Base-by-base conservation (phyloP, 2,113 vertebrate genomes). In the Mesembrinibis cayennensis region DNA sequence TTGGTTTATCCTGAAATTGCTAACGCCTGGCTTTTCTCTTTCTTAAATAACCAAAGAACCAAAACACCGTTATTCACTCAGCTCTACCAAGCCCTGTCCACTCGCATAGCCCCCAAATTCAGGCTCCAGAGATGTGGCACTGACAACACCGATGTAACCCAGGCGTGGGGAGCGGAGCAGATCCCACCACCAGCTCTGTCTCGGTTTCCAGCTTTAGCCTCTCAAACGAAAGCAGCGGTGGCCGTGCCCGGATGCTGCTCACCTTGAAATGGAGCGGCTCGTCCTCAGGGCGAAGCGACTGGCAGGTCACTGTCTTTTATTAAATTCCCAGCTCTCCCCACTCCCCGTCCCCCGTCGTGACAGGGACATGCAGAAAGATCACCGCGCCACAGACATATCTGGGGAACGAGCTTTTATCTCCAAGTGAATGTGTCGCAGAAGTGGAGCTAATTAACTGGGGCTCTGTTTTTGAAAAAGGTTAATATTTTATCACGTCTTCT, bases 401-500 rank as follows among this genome's bases (percentile, higher is more conserved):
- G 50, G 52, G 87, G 72, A 97, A 90, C 0, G 1, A 95, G 87
- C 95, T 89, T 95, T 93, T 95, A 94, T 95, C 96, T 94, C 79
- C 0, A 20, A 65, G 89, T 83, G 78, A 95, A 88, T 11, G 71
- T 91, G 82, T 93, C 58, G 6, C 50, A 62, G 61, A 94, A 95
- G 81, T 77, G 69, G 62, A 96, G 89, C 93, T 96, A 93, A 96
- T 96, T 97, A 97, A 94, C 93, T 79, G 53, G 80, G 79, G 59
- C 65, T 96, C 94, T 73, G 90, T 79, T 97, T 97, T 88, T 87
- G 80, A 82, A 94, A 94, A 94, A 94, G 95, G 93, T 97, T 97
- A 97, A 94, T 96, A 95, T 97, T 97, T 97, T 97, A 96, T 97
- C 91, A 95, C 61, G 76, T 93, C 91, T 94, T 93, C 93, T 87